Evolutionary conservation across 1,140 invertebrate genomes (phyloP).

Genomic region (Halyomorpha halys): DNA sequence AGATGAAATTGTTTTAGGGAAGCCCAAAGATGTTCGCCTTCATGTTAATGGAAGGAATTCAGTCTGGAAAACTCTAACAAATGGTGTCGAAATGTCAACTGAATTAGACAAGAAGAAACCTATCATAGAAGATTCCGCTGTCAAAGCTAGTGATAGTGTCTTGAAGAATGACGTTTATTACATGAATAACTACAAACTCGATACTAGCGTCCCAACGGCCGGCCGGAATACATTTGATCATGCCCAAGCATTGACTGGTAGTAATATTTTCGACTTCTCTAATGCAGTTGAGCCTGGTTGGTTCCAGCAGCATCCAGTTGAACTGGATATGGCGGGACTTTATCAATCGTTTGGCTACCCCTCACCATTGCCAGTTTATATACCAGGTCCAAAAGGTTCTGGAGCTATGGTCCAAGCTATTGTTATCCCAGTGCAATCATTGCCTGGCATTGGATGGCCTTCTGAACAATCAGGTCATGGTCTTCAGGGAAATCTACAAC

Average conservation of each 20-base stretch:
- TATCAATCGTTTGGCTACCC: slow-evolving; percentile 21
- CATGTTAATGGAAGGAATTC: slow-evolving; percentile 26
- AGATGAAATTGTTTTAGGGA: slow-evolving; percentile 19
- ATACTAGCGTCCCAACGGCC: neutral
- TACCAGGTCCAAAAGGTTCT: slow-evolving; percentile 21
- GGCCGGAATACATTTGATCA: slow-evolving; percentile 26
- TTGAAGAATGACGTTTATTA: slow-evolving; percentile 24
- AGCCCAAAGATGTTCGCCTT: slow-evolving; percentile 21
- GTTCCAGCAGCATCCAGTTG: neutral
- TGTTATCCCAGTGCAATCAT: slow-evolving; percentile 19
- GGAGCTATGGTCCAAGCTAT: slow-evolving; percentile 24
- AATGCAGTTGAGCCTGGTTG: slow-evolving; percentile 24
- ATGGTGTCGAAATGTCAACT: slow-evolving; percentile 28
- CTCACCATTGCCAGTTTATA: slow-evolving; percentile 19
- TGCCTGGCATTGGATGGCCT: neutral
- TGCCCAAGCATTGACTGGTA: slow-evolving; percentile 24
- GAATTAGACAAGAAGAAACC: slow-evolving; percentile 22
- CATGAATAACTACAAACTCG: slow-evolving; percentile 20
- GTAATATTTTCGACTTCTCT: slow-evolving; percentile 28
- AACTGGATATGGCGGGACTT: slow-evolving; percentile 5
- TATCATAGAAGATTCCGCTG: slow-evolving; percentile 6
- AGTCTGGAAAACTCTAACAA: slow-evolving; percentile 28
- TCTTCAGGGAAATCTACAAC: neutral
- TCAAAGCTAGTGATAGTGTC: slow-evolving; percentile 16
- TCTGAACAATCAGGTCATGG: too few species aligned